A percentile compares a stretch with the other conserved stretches of the same genome.
Evolutionary conservation across 23 tunicate genomes (phyloP).

Genomic region (Diplosoma virens): DNA sequence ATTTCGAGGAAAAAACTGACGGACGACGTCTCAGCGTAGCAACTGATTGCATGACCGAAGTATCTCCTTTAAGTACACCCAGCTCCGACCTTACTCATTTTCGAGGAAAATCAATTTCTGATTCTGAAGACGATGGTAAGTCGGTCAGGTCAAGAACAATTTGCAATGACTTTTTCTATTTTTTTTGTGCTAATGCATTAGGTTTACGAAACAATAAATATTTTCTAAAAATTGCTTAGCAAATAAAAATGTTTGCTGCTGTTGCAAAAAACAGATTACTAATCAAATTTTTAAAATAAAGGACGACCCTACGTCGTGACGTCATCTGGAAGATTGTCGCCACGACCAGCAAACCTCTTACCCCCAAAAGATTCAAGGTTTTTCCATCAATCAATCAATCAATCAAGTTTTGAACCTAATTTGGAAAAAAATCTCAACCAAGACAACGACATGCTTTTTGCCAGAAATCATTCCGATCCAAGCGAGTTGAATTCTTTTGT

Average conservation of each 20-base stretch:
- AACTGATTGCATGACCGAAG: slow-evolving; percentile 28
- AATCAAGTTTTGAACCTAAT: too few species aligned
- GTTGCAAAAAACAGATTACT: too few species aligned
- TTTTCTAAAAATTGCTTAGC: too few species aligned
- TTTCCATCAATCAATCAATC: background rate
- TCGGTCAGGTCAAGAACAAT: too few species aligned
- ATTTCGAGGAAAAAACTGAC: background rate
- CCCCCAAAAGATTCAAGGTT: background rate
- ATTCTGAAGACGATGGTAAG: slow-evolving; percentile 42
- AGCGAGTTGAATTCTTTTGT: too few species aligned
- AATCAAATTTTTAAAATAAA: background rate
- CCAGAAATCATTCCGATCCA: background rate
- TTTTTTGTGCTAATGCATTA: background rate
- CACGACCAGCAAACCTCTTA: background rate
- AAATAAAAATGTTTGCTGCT: too few species aligned
- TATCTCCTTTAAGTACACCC: slow-evolving; percentile 46
- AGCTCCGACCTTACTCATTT: slow-evolving; percentile 34
- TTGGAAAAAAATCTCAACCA: too few species aligned
- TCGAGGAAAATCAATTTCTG: slow-evolving; percentile 34
- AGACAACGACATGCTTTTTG: too few species aligned
- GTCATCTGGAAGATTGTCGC: slow-evolving; percentile 31
- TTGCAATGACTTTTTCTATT: background rate
- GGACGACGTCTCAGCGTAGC: background rate
- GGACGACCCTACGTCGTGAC: slow-evolving; percentile 22
- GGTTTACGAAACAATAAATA: too few species aligned